Conservation (phyloP, 2,797 vertebrate species). For the Typhlichthys eigenmanni region DNA sequence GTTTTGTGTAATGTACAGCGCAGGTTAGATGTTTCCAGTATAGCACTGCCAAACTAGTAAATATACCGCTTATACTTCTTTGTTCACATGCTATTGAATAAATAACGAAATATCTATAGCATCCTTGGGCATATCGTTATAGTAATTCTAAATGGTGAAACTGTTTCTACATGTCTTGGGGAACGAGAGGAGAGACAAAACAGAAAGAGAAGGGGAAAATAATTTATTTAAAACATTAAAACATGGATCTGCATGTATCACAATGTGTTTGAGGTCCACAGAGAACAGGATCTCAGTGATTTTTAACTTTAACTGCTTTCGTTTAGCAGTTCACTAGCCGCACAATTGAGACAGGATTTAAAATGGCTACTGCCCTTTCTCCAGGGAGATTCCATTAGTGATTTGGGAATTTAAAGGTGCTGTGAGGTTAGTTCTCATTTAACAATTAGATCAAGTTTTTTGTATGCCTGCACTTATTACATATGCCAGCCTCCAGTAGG, state of each 20-base stretch:
- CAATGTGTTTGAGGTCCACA: constrained; percentile 38
- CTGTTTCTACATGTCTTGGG: too few species aligned
- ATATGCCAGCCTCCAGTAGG: too few species aligned
- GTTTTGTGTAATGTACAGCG: too few species aligned
- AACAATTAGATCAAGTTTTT: too few species aligned
- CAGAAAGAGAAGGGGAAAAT: neutral
- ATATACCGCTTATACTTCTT: constrained; percentile 6
- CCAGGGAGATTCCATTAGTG: constrained; percentile 51
- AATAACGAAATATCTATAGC: constrained; percentile 25
- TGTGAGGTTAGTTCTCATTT: constrained; percentile 16
- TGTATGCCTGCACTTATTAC: too few species aligned
- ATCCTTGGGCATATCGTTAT: constrained; percentile 7
- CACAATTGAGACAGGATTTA: constrained; percentile 37
- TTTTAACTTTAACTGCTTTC: constrained; percentile 32
- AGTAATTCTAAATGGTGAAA: neutral
- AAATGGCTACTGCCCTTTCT: constrained; percentile 42
- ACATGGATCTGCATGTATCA: constrained; percentile 12
- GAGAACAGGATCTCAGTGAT: constrained; percentile 34
- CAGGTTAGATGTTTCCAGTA: constrained; percentile 17
- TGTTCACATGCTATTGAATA: neutral
- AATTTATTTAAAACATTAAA: constrained; percentile 34
- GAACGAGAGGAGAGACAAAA: neutral
- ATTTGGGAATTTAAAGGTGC: constrained; percentile 20
- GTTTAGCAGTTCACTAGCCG: constrained; percentile 57
- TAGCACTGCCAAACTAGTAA: constrained; percentile 3